phyloP scores from a whole-genome alignment of 2,797 vertebrate genomes.

The Capromys pilorides region DNA sequence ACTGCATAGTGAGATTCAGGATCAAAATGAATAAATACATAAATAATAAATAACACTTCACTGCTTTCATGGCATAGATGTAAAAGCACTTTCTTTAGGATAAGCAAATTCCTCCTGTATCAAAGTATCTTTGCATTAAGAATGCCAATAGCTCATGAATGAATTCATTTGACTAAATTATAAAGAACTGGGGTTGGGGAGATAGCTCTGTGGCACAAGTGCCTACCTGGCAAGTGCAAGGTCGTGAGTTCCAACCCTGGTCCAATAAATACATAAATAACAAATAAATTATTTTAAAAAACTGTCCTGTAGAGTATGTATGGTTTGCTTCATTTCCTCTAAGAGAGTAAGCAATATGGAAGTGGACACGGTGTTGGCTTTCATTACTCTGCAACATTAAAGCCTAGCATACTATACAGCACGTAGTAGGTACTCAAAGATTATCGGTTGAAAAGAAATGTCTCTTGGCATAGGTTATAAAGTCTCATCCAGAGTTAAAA shows the following conservation, averaged over 20 bases:
- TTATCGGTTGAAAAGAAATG: not conserved
- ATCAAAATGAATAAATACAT: too few species aligned
- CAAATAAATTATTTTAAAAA: constrained; percentile 8
- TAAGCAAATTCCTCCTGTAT: constrained; percentile 51
- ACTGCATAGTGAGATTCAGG: too few species aligned
- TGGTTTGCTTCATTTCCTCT: not conserved
- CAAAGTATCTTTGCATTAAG: not conserved
- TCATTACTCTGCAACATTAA: not conserved
- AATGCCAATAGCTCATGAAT: not conserved
- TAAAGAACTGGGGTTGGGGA: not conserved
- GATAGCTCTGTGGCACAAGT: too few species aligned
- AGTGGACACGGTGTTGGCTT: not conserved
- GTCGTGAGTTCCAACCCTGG: too few species aligned
- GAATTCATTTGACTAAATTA: constrained; percentile 28
- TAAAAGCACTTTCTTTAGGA: not conserved
- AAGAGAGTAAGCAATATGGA: not conserved
- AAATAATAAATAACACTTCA: not conserved
- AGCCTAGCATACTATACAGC: not conserved
- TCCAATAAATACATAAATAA: too few species aligned
- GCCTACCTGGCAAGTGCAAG: too few species aligned
- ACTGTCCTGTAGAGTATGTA: not conserved
- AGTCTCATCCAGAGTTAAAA: not conserved
- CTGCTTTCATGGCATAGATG: not conserved
- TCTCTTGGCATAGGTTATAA: not conserved
- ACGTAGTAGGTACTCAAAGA: not conserved